Evolutionary conservation across 2,888 invertebrate species (phyloP).

Genomic region (Meloe dianella): DNA sequence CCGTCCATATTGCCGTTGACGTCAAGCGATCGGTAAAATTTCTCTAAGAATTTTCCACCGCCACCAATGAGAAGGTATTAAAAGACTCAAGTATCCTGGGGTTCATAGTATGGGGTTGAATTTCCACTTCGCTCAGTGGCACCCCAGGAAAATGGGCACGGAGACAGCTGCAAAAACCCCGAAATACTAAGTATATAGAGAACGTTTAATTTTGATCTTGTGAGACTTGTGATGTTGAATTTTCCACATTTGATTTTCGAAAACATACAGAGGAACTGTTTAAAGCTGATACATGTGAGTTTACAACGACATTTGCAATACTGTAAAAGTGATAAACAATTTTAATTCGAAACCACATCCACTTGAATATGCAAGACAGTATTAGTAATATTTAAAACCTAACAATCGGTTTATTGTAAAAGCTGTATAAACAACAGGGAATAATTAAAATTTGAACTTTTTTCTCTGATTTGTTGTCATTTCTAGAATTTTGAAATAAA

Average conservation of each 20-base stretch:
- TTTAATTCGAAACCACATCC: constrained; percentile 15
- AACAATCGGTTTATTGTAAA: not conserved
- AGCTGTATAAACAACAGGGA: not conserved
- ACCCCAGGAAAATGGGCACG: no score
- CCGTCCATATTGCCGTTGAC: no score
- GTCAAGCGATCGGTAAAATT: no score
- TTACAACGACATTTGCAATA: not conserved
- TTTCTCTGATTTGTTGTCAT: constrained; percentile 9
- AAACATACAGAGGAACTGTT: not conserved
- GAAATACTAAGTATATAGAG: no score
- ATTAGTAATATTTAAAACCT: not conserved
- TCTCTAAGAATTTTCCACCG: no score
- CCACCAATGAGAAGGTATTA: no score
- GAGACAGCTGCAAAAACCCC: no score
- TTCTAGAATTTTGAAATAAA: constrained; percentile 9
- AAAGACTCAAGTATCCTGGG: no score
- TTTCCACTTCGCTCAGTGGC: no score
- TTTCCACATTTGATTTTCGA: not conserved
- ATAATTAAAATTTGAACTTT: not conserved
- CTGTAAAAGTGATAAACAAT: not conserved
- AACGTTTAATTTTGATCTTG: no score
- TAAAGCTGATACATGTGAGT: not conserved
- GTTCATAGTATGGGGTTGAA: no score
- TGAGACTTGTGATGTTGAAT: not conserved
- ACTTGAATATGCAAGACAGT: not conserved